These are phyloP conservation scores for Sebastes flavidus DNA, from an alignment of 2,797 vertebrate species.

Conservation along the genomic window DNA sequence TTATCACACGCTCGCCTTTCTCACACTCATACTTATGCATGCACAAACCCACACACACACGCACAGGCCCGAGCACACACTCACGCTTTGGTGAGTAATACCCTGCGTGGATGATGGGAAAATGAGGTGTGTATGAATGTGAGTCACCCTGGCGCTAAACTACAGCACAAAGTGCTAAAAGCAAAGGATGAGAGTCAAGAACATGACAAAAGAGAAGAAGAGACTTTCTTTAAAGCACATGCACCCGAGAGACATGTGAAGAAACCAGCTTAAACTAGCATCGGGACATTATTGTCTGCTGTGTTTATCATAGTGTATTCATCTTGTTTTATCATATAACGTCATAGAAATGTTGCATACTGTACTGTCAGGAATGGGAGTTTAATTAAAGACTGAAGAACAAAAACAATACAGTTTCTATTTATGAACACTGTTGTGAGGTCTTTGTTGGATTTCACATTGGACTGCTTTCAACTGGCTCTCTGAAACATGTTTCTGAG, in stretches of 20 bases:
- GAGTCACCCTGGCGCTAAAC: slow-evolving; percentile 20
- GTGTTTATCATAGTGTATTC: neutral
- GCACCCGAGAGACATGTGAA: neutral
- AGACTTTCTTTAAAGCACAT: neutral
- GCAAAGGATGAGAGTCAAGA: slow-evolving; percentile 22
- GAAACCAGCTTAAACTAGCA: neutral
- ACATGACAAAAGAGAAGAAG: slow-evolving; percentile 12
- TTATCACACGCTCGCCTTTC: slow-evolving; percentile 48
- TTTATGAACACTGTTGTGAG: neutral
- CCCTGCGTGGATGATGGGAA: slow-evolving; percentile 39
- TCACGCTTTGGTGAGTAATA: slow-evolving; percentile 30
- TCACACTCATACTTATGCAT: neutral
- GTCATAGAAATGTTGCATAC: neutral
- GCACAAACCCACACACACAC: neutral
- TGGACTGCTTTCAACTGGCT: neutral
- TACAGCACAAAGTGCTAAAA: slow-evolving; percentile 27
- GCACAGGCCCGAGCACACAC: neutral
- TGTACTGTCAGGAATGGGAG: neutral
- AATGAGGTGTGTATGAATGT: slow-evolving; percentile 15
- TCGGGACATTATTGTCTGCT: neutral
- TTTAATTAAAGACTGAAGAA: neutral
- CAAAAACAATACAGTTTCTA: neutral
- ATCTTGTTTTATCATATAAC: neutral
- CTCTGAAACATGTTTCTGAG: no score
- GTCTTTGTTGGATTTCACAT: neutral